Evolutionary conservation across 2,113 vertebrate genomes (phyloP).

Genomic region (Pelecanus crispus): DNA sequence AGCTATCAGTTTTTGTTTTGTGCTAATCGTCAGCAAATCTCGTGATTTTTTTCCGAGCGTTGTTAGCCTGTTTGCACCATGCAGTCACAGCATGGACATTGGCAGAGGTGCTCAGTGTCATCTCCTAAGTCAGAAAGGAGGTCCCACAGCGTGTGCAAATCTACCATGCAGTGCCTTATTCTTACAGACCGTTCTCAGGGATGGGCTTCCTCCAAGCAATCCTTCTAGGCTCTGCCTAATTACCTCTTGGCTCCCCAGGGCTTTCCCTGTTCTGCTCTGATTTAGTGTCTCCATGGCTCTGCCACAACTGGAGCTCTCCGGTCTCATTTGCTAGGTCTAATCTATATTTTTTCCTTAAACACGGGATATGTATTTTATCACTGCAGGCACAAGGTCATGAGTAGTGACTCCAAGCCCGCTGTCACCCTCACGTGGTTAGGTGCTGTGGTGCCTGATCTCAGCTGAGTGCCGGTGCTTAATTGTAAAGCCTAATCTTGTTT

Average conservation of each 20-base stretch:
- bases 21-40: background rate
- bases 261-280: background rate
- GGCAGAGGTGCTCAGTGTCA: background rate
- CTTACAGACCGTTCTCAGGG: background rate
- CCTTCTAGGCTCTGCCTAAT: background rate
- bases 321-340: background rate
- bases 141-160: background rate
- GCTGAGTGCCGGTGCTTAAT: background rate
- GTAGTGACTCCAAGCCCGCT: background rate
- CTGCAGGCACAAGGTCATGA: background rate
- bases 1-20: background rate
- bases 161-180: background rate
- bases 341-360: background rate
- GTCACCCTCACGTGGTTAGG: background rate
- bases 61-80: background rate
- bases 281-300: background rate
- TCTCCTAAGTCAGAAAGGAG: background rate
- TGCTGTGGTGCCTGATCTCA: background rate
- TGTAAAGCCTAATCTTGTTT: background rate
- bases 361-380: background rate
- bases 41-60: background rate
- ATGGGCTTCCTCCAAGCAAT: background rate
- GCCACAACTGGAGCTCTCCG: background rate
- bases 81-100: fast-evolving
- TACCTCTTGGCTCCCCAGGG: background rate